Evolutionary conservation across 2,888 invertebrate species (phyloP).

Genomic region (Epirrhoe alternata): DNA sequence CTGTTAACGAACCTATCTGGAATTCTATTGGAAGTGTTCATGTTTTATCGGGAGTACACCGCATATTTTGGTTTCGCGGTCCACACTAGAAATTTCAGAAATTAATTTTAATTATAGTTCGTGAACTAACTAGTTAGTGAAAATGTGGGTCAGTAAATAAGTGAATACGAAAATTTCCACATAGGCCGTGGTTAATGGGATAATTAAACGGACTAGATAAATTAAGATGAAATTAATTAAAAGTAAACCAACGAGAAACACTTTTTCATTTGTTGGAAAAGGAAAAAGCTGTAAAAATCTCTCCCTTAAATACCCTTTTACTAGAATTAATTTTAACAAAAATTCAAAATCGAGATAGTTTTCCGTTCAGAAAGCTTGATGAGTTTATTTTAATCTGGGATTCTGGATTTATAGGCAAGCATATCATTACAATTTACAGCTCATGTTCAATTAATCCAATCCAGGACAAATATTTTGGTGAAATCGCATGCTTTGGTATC

Average conservation of each 20-base stretch:
- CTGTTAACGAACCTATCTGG: constrained; percentile 78
- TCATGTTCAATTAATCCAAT: no score
- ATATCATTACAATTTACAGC: no score
- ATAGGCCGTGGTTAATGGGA: constrained; percentile 13
- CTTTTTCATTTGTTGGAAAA: constrained; percentile 8
- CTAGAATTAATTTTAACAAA: constrained; percentile 7
- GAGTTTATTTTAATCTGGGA: not conserved
- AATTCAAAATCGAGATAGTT: not conserved
- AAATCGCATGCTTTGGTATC: no score
- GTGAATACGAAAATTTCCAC: constrained; percentile 3
- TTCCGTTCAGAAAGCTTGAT: not conserved
- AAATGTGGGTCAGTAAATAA: constrained; percentile 21
- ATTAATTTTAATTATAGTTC: constrained; percentile 40
- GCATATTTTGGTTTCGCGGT: constrained; percentile 60
- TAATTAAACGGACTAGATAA: constrained; percentile 12
- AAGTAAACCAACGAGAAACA: constrained; percentile 14
- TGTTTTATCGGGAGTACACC: constrained; percentile 66
- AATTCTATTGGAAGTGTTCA: constrained; percentile 75
- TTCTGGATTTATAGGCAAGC: no score
- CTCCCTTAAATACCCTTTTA: constrained; percentile 4
- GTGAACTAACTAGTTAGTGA: constrained; percentile 21
- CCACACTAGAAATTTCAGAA: constrained; percentile 38
- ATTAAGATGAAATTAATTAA: constrained; percentile 16
- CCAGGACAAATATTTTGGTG: no score
- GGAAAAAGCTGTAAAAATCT: not conserved